A percentile compares a stretch with the other conserved stretches of the same genome.
Conservation (phyloP, 2,113 vertebrate genomes). For the Hemiprocne comata region DNA sequence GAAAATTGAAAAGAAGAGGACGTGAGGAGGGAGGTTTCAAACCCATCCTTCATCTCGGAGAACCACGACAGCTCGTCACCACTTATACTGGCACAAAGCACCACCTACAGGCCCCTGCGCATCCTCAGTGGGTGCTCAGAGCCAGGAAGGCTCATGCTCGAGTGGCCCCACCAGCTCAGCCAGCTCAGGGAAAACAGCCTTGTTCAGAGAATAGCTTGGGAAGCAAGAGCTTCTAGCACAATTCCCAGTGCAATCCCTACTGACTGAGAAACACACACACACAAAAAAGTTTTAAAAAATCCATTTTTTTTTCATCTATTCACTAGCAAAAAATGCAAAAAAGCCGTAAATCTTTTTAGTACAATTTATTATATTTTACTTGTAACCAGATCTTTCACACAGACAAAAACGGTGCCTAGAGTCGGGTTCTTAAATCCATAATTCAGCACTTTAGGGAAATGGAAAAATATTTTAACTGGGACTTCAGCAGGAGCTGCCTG, state of each 20-base stretch:
- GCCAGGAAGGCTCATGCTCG: not conserved
- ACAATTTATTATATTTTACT: constrained; percentile 46
- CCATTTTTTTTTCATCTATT: constrained; percentile 19
- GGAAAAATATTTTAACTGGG: not conserved
- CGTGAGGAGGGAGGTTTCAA: not conserved
- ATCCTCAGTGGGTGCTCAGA: not conserved
- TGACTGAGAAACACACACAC: not conserved
- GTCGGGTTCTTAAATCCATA: not conserved
- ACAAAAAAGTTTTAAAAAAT: not conserved
- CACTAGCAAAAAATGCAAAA: not conserved
- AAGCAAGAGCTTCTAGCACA: not conserved
- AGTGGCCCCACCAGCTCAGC: not conserved
- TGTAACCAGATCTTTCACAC: constrained; percentile 19
- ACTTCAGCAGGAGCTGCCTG: not conserved
- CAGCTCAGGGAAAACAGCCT: not conserved
- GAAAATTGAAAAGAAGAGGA: not conserved
- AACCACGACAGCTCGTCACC: rapidly evolving
- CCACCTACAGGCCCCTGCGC: not conserved
- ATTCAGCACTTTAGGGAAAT: constrained; percentile 5
- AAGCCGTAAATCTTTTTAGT: constrained; percentile 12
- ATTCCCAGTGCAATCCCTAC: not conserved
- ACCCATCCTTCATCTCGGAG: not conserved
- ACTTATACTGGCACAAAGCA: not conserved
- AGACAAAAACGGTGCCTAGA: constrained; percentile 24
- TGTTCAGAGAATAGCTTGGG: not conserved